phyloP scores from a whole-genome alignment of 1,140 invertebrate genomes.

The Panagrolaimus sp. region DNA sequence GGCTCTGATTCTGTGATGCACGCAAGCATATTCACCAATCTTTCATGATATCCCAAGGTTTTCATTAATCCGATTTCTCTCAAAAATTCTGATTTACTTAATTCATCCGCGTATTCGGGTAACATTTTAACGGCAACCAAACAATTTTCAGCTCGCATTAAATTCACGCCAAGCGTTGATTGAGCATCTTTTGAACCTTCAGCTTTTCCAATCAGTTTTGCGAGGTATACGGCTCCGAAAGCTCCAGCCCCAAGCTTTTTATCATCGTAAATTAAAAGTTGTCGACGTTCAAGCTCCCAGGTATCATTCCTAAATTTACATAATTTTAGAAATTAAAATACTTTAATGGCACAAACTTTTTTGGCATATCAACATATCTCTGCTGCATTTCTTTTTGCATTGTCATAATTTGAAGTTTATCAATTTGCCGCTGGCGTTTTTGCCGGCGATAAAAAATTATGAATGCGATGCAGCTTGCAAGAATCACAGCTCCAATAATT shows the following conservation, averaged over 20 bases:
- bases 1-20: constrained; percentile 62
- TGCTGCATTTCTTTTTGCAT: constrained; percentile 33
- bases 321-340: constrained; percentile 15
- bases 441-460: constrained; percentile 30
- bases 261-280: constrained; percentile 57
- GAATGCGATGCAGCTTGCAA: constrained; percentile 30
- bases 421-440: constrained; percentile 32
- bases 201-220: constrained; percentile 51
- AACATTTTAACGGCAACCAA: constrained; percentile 62
- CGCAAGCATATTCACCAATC: constrained; percentile 63
- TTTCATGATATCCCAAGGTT: constrained; percentile 61
- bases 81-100: constrained; percentile 61
- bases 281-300: constrained; percentile 57
- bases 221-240: constrained; percentile 54
- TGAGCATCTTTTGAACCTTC: constrained; percentile 50
- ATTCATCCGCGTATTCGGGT: constrained; percentile 60
- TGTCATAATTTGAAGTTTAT: constrained; percentile 32
- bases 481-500: constrained; percentile 28
- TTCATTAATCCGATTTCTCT: constrained; percentile 64
- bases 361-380: constrained; percentile 53
- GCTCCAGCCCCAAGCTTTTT: constrained; percentile 56
- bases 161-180: constrained; percentile 53
- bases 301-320: constrained; percentile 38
- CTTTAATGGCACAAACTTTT: constrained; percentile 33
- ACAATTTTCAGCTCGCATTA: constrained; percentile 59